Evolutionary conservation across 2,888 invertebrate species (phyloP).

Genomic region (Tachystola acroxantha): DNA sequence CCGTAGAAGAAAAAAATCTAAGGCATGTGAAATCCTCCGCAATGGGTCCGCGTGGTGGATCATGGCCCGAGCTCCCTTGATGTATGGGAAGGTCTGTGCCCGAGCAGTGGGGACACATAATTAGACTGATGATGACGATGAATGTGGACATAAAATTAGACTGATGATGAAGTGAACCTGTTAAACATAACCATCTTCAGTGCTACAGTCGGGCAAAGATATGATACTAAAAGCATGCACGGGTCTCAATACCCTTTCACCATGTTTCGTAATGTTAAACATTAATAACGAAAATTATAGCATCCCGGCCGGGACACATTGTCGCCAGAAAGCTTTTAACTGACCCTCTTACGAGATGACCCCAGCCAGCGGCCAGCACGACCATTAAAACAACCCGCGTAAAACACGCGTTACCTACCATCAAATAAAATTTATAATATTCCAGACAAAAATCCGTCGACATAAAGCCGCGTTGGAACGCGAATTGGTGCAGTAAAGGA

Average conservation of each 20-base stretch:
- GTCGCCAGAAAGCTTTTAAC: slow-evolving; percentile 25
- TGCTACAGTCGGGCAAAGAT: too few relatives aligned
- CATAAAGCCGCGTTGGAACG: slow-evolving; percentile 20
- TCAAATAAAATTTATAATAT: slow-evolving; percentile 33
- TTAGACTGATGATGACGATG: too few relatives aligned
- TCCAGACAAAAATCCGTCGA: slow-evolving; percentile 26
- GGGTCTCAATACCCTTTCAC: not conserved
- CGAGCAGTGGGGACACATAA: too few relatives aligned
- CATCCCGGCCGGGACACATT: slow-evolving; percentile 8
- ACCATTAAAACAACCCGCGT: slow-evolving; percentile 14
- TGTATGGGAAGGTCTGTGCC: too few relatives aligned
- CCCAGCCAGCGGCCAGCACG: slow-evolving; percentile 15
- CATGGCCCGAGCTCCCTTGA: too few relatives aligned
- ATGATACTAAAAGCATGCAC: too few relatives aligned
- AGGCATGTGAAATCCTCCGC: too few relatives aligned
- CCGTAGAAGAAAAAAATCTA: too few relatives aligned
- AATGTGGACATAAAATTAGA: too few relatives aligned
- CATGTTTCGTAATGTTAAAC: slow-evolving; percentile 12
- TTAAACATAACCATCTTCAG: too few relatives aligned
- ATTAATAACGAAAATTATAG: slow-evolving; percentile 42
- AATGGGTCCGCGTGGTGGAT: too few relatives aligned
- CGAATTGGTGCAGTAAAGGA: slow-evolving; percentile 47
- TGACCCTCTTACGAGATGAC: slow-evolving; percentile 31
- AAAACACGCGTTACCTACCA: slow-evolving; percentile 22
- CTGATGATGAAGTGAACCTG: too few relatives aligned